A percentile compares a stretch with the other conserved stretches of the same genome.
Evolutionary conservation across 2,113 vertebrate species (phyloP).

Genomic region (Anolis carolinensis): DNA sequence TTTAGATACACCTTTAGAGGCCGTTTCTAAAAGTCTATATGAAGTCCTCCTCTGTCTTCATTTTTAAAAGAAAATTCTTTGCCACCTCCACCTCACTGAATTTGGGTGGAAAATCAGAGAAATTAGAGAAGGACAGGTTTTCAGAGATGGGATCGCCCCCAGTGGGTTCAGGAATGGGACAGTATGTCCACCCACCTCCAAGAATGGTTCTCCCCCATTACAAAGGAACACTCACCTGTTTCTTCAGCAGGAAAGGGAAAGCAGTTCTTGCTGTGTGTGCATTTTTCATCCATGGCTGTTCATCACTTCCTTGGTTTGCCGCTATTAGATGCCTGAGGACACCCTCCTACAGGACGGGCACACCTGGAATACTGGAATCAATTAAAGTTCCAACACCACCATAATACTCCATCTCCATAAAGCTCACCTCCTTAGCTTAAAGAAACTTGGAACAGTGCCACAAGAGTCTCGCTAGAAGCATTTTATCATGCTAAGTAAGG

Average conservation of each 20-base stretch:
- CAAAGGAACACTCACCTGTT: background rate
- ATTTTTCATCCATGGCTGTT: background rate
- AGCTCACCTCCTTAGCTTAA: background rate
- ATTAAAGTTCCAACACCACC: background rate
- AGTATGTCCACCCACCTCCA: background rate
- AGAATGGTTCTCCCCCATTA: background rate
- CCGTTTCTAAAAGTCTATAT: no score
- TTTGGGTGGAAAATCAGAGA: background rate
- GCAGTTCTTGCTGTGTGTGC: background rate
- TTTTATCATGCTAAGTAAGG: conserved; percentile 1
- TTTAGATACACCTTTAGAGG: no score
- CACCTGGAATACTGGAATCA: background rate
- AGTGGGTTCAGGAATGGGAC: background rate
- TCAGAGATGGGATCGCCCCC: background rate
- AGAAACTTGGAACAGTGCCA: background rate
- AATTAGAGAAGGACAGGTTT: background rate
- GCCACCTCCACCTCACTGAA: no score
- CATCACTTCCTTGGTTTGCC: background rate
- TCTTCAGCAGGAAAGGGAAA: background rate
- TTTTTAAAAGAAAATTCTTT: no score
- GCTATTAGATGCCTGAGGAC: background rate
- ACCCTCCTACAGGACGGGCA: background rate
- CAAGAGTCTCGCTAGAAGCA: background rate
- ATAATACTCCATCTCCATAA: background rate
- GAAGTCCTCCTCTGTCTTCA: no score